Percentiles rank a stretch among this genome's conserved stretches.
phyloP scores from a whole-genome alignment of 2,797 vertebrate genomes.

The Anabacerthia variegaticeps region DNA sequence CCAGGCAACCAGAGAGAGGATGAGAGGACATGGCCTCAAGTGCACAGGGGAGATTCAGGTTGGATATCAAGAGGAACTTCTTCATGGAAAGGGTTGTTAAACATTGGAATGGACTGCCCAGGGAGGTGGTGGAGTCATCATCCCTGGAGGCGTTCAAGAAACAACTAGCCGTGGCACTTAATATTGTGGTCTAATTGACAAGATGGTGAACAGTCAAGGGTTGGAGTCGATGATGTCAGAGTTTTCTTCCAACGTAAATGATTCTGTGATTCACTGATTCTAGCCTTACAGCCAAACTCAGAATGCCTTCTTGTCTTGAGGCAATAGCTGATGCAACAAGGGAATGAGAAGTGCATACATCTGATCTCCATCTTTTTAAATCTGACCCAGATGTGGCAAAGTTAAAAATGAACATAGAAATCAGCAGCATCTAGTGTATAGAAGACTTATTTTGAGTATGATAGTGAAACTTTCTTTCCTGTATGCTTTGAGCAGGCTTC shows the following conservation, averaged over 20 bases:
- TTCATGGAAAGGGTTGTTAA: background rate
- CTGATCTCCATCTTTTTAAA: background rate
- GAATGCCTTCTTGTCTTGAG: background rate
- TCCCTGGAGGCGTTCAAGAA: background rate
- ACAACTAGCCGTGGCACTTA: background rate
- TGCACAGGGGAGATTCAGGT: background rate
- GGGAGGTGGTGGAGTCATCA: background rate
- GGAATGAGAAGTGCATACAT: background rate
- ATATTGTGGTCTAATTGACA: background rate
- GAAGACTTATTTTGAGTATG: background rate
- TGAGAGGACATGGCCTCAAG: background rate
- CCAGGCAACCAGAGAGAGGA: background rate
- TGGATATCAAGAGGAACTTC: background rate
- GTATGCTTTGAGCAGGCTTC: background rate
- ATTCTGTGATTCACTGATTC: background rate
- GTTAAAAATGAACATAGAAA: background rate
- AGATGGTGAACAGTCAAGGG: background rate
- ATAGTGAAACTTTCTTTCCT: background rate
- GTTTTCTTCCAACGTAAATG: background rate
- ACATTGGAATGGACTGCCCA: background rate
- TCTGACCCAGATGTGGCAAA: background rate
- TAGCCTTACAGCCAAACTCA: background rate
- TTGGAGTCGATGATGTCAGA: background rate
- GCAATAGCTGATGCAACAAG: background rate
- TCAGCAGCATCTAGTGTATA: background rate